phyloP scores from a whole-genome alignment of 1,140 invertebrate species.

The Bombyx mandarina region DNA sequence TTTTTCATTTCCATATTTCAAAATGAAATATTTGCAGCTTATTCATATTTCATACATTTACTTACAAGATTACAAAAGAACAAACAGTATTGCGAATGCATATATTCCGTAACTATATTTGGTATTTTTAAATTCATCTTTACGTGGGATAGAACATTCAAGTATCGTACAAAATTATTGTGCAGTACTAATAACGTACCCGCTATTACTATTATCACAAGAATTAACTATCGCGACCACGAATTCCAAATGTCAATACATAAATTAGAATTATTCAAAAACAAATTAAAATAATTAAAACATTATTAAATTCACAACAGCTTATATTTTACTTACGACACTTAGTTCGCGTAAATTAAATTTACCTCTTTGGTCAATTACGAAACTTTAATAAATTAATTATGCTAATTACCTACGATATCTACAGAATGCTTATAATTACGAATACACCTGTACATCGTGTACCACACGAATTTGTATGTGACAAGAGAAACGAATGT shows the following conservation, averaged over 20 bases:
- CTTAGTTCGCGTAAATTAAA: slow-evolving; percentile 14
- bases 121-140: too few relatives aligned
- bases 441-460: not conserved
- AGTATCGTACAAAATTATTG: too few relatives aligned
- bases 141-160: too few relatives aligned
- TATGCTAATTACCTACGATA: not conserved
- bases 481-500: too few relatives aligned
- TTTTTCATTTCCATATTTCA: too few relatives aligned
- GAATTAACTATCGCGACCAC: slow-evolving; percentile 54
- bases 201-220: slow-evolving; percentile 64
- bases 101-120: too few relatives aligned
- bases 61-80: too few relatives aligned
- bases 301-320: slow-evolving; percentile 45
- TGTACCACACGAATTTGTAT: too few relatives aligned
- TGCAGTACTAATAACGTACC: not conserved
- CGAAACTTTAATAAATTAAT: slow-evolving; percentile 8
- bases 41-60: too few relatives aligned
- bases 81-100: too few relatives aligned
- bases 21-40: too few relatives aligned
- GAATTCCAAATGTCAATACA: slow-evolving; percentile 16
- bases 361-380: slow-evolving; percentile 54
- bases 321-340: slow-evolving; percentile 28
- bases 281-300: slow-evolving; percentile 32
- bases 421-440: too few relatives aligned
- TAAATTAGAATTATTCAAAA: slow-evolving; percentile 29